Base-by-base conservation (phyloP, 92 coral and sea anemone species). In the Porites cylindrica region DNA sequence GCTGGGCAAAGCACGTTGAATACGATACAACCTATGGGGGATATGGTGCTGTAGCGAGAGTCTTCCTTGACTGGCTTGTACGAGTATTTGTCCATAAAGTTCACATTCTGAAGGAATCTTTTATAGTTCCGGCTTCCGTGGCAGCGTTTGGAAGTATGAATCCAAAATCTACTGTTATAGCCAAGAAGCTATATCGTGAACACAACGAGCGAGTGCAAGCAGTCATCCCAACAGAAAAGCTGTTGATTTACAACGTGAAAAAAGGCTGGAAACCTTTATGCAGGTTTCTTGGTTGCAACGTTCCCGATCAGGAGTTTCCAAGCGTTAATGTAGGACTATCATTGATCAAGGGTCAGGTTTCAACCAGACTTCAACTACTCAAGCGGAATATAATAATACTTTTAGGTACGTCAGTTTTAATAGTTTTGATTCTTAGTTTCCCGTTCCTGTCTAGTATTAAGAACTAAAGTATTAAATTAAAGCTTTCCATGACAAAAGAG, bases 151-250 rank as follows among this genome's bases (percentile, higher is more conserved):
- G 79, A 10, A 75, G 17, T 21, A 7, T 47, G 24, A 75, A 51
- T 20, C 6, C 51, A n/a, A 51, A 75, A 75, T 47, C 24, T 0
- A 47, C 79, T 2, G 38, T 12, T 18, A 0, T 32, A 7, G 38
- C 19, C 18, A 75, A 51, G 60, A 75, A 32, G 62, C 1, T 0
- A 2, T 72, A 72, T 50, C 52, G 77, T 19, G 43, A 72, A 72
- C 52, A 72, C 10, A 72, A 72, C 56, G 77, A 72, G 38, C 77
- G 77, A 21, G 77, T 72, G 52, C 77, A 32, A 38, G 77, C 77
- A 6, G 77, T 72, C 20, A 50, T 72, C 38, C 77, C 77, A 18
- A 50, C 1, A 19, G 56, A 50, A 16, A 29, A 72, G 56, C 52
- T 72, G 51, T 50, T 72, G 51, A 32, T 72, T 29, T 38, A 5